Conservation (phyloP, 1,140 invertebrate genomes). For the Nasonia giraulti region DNA sequence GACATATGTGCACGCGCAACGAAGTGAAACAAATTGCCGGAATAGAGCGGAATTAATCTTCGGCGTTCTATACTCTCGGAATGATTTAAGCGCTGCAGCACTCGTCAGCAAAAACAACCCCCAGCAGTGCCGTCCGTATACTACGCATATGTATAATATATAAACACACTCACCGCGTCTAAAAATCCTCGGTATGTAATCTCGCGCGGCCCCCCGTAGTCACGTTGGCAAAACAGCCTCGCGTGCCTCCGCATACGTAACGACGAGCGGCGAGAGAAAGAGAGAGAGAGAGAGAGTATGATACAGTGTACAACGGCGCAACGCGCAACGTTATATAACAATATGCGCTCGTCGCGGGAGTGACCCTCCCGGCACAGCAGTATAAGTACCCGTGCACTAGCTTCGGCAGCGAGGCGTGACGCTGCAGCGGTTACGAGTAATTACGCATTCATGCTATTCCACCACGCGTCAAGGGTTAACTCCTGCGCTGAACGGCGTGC, state of each 20-base stretch:
- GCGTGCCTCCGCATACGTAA: neutral
- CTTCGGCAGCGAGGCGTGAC: conserved; percentile 14
- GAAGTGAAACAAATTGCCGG: neutral
- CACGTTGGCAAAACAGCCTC: conserved; percentile 21
- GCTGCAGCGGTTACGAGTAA: conserved; percentile 65
- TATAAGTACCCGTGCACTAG: neutral
- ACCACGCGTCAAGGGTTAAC: conserved; percentile 61
- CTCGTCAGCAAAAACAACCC: neutral
- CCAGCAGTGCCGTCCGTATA: neutral
- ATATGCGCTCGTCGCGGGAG: neutral
- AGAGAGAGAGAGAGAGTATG: neutral
- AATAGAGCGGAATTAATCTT: no score
- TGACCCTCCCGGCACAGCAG: conserved; percentile 12
- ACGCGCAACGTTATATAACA: neutral
- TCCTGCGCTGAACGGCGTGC: neutral
- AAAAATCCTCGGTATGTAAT: neutral
- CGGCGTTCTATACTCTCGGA: no score
- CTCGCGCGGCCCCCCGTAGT: neutral
- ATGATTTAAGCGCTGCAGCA: neutral
- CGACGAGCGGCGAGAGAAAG: conserved; percentile 50
- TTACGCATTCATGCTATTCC: conserved; percentile 67
- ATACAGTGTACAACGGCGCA: neutral
- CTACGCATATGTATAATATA: neutral
- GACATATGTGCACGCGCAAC: neutral
- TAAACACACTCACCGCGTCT: neutral